phyloP scores from a whole-genome alignment of 2,113 vertebrate genomes.

The Oenanthe melanoleuca region DNA sequence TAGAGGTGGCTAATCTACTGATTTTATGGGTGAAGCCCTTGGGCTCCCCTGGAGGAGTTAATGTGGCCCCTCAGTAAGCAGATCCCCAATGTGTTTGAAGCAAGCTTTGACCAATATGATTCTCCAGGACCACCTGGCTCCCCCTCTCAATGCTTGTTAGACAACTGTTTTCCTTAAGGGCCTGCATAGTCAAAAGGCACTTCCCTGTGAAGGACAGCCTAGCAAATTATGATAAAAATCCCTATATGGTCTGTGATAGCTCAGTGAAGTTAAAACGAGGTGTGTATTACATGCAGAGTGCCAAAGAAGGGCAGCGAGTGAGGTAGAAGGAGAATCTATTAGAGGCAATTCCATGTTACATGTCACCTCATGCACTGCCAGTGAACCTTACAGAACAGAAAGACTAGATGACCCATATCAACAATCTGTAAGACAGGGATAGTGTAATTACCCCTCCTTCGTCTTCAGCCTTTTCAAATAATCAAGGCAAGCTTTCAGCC shows the following conservation, averaged over 20 bases:
- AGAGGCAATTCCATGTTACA: background rate
- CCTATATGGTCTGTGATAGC: background rate
- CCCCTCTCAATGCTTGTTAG: background rate
- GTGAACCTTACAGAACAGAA: slow-evolving; percentile 2
- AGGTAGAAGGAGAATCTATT: background rate
- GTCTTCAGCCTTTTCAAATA: slow-evolving; percentile 18
- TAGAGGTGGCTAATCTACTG: background rate
- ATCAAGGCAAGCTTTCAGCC: background rate
- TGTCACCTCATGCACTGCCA: background rate
- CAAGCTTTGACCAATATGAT: background rate
- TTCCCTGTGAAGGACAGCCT: background rate
- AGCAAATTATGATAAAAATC: background rate
- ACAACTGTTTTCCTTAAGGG: background rate
- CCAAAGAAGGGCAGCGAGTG: background rate
- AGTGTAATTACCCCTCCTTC: background rate
- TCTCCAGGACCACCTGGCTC: background rate
- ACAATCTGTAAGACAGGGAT: background rate
- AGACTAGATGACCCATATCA: background rate
- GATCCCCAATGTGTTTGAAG: background rate
- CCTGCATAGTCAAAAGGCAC: background rate
- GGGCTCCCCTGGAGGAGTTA: background rate
- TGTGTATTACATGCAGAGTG: background rate
- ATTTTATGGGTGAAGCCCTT: background rate
- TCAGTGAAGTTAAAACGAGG: background rate
- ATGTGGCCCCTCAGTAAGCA: background rate